phyloP scores from a whole-genome alignment of 1,140 invertebrate genomes.

The Branchinecta lynchi region DNA sequence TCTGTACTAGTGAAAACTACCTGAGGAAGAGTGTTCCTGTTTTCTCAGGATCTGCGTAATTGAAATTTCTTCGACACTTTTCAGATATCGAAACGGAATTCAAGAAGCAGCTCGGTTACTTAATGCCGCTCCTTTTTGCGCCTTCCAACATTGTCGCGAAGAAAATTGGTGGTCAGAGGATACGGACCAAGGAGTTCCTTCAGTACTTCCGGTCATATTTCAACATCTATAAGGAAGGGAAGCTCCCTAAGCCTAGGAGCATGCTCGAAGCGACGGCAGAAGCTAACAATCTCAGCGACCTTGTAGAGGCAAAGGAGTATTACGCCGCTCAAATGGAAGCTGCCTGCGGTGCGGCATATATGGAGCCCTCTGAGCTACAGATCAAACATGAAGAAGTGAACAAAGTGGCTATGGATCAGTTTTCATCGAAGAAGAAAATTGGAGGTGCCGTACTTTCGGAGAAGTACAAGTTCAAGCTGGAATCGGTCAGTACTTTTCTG shows the following conservation, averaged over 20 bases:
- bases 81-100: conserved; percentile 88
- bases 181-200: conserved; percentile 77
- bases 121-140: conserved; percentile 76
- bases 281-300: conserved; percentile 87
- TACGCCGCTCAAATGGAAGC: conserved; percentile 87
- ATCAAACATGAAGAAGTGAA: conserved; percentile 59
- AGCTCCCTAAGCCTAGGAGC: conserved; percentile 94
- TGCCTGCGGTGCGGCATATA: conserved; percentile 79
- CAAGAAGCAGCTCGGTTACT: conserved; percentile 58
- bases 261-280: conserved; percentile 97
- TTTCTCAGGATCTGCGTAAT: no score
- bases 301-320: conserved; percentile 78
- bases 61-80: no score
- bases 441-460: conserved; percentile 82
- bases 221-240: conserved; percentile 89
- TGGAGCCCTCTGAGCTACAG: conserved; percentile 63
- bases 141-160: conserved; percentile 86
- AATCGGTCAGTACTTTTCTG: conserved; percentile 39
- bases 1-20: no score
- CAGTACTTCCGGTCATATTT: conserved; percentile 98
- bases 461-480: conserved; percentile 57
- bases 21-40: no score
- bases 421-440: conserved; percentile 79
- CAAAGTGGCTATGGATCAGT: conserved; percentile 58
- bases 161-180: conserved; percentile 81